Percentiles rank a stretch among this genome's conserved stretches.
These are phyloP conservation scores for Gasterosteus aculeatus DNA, from an alignment of 2,113 vertebrate genomes.

Conservation along the genomic window DNA sequence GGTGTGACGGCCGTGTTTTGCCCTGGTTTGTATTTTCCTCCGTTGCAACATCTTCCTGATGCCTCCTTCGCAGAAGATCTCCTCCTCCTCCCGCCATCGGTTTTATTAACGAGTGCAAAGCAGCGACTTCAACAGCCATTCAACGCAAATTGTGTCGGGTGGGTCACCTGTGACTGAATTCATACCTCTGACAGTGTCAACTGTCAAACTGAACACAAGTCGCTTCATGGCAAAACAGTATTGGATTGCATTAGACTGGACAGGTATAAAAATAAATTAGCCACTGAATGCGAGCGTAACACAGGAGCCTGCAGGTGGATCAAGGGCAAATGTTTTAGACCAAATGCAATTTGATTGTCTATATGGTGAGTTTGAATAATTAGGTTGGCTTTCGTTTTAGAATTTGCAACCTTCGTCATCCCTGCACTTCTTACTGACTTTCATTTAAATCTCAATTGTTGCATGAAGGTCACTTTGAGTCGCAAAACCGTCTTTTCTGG, in stretches of 20 bases:
- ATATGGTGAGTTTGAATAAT: not conserved
- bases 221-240: not conserved
- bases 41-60: not conserved
- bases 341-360: not conserved
- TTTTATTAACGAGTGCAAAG: not conserved
- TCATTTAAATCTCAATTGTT: not conserved
- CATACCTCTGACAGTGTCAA: not conserved
- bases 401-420: not conserved
- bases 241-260: not conserved
- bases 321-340: not conserved
- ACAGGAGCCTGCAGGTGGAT: not conserved
- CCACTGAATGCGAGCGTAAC: too few species aligned
- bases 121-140: not conserved
- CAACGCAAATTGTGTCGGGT: not conserved
- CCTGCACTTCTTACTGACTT: not conserved
- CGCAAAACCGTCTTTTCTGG: not conserved
- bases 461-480: not conserved
- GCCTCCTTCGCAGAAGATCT: constrained; percentile 11
- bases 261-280: not conserved
- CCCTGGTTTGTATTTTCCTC: not conserved
- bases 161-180: too few species aligned
- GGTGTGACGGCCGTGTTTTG: not conserved
- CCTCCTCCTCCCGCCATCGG: not conserved
- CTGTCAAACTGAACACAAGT: not conserved
- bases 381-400: not conserved